Base-by-base conservation (phyloP, 1,140 invertebrate genomes). In the Patella vulgata region DNA sequence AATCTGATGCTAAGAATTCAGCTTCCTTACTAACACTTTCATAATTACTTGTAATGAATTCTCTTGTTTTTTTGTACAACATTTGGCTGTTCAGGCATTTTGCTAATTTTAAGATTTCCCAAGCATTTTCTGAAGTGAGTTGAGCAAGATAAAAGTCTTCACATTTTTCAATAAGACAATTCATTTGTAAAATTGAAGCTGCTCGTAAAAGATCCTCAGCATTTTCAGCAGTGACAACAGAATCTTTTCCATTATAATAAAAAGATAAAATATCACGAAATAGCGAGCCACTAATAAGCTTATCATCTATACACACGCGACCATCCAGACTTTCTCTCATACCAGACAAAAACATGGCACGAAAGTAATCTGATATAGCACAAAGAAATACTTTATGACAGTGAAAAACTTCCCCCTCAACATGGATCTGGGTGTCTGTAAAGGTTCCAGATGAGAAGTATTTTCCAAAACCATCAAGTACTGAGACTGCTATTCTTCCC, bases 321-420 rank as follows among this genome's bases (percentile, higher is more conserved):
- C 70, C 68, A 52, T 70, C 64, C 14, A 69, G 58, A 57, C 69
- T 71, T 86, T 96, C 94, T 74, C 89, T 85, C 67, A 96, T 82
- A 56, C 90, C 90, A 63, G 91, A 91, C 27, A 91, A 94, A 78
- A 96, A 96, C 93, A 96, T 96, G 44, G 93, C 93, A 55, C 91
- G 89, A 86, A 96, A 96, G 84, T 95, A 96, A 84, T 94, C 92
- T 76, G 92, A 95, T 48, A 91, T 92, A 61, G 93, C 92, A 72
- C 92, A 91, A 51, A 96, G 86, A 55, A 96, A 91, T 62, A 96
- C 64, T 48, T 52, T 64, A 55, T 70, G 68, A 43, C 64, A 70
- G 12, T 61, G 44, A 40, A 67, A 70, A 5, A 54, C 59, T 25
- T 48, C 59, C 1, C 50, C 43, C 25, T 58, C 43, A 19, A 70